Conservation (phyloP, 2,113 vertebrate genomes). For the Leiothrix lutea region DNA sequence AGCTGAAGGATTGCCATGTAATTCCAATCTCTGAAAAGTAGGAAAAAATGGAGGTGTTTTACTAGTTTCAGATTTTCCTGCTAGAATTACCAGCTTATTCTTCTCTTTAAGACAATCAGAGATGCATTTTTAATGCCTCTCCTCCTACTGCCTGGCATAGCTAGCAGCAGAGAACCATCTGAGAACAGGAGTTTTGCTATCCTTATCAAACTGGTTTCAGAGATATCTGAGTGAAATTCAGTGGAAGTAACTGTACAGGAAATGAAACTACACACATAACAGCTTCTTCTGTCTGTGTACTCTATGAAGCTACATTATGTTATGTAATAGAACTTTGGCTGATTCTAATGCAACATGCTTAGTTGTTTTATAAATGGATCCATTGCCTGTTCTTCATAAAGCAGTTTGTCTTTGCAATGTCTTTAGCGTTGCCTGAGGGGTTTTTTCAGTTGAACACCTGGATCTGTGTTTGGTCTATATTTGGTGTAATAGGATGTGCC, state of each 20-base stretch:
- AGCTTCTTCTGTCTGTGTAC: neutral
- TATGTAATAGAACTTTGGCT: neutral
- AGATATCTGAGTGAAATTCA: neutral
- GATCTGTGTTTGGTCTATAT: neutral
- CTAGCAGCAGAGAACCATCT: neutral
- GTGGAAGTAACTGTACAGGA: neutral
- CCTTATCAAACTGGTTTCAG: neutral
- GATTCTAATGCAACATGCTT: neutral
- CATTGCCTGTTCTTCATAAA: neutral
- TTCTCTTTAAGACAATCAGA: neutral
- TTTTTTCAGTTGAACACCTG: neutral
- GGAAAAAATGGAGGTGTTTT: neutral
- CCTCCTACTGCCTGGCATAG: neutral
- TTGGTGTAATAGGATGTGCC: neutral
- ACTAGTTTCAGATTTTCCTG: neutral
- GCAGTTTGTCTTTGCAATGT: neutral
- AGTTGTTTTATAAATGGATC: neutral
- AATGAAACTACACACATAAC: neutral
- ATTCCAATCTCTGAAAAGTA: neutral
- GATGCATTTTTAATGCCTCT: neutral
- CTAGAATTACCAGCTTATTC: neutral
- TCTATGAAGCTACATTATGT: neutral
- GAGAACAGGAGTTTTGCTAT: neutral
- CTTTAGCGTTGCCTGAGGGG: neutral
- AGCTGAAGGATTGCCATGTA: neutral